A percentile compares a stretch with the other conserved stretches of the same genome.
Conservation (phyloP, 1,140 invertebrate species). For the Drosophila nigromelanica region DNA sequence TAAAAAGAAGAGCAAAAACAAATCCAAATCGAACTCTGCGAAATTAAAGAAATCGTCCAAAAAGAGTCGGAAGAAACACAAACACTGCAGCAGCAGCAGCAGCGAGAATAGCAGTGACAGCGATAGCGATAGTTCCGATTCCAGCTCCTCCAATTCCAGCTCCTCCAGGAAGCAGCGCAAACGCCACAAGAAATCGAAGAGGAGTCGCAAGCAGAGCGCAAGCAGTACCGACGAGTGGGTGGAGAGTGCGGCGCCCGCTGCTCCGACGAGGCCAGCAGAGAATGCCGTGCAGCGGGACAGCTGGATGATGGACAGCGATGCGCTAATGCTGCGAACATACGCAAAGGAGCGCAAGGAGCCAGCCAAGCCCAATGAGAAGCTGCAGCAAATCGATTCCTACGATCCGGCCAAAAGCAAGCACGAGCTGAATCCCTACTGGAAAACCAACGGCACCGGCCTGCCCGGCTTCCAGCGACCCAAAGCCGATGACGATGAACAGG, state of each 20-base stretch:
- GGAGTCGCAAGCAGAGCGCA: slow-evolving; percentile 48
- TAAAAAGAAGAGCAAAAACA: slow-evolving; percentile 70
- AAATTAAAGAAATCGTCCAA: slow-evolving; percentile 56
- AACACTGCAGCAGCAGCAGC: slow-evolving; percentile 26
- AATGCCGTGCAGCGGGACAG: slow-evolving; percentile 83
- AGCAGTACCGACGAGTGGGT: slow-evolving; percentile 67
- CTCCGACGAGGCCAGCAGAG: not conserved
- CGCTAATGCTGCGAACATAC: slow-evolving; percentile 84
- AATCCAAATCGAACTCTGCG: slow-evolving; percentile 50
- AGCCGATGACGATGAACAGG: slow-evolving; percentile 48
- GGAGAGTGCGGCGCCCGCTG: slow-evolving; percentile 43
- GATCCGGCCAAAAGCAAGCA: slow-evolving; percentile 89
- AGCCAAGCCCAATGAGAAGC: slow-evolving; percentile 82
- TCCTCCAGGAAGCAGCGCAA: slow-evolving; percentile 3
- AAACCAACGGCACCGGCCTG: slow-evolving; percentile 92
- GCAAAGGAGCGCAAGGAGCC: slow-evolving; percentile 83
- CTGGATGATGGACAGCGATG: slow-evolving; percentile 86
- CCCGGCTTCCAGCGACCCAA: slow-evolving; percentile 86
- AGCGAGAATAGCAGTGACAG: slow-evolving; percentile 17
- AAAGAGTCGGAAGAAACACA: slow-evolving; percentile 52
- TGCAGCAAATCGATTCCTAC: slow-evolving; percentile 86
- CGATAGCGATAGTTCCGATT: slow-evolving; percentile 30
- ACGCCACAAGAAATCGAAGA: slow-evolving; percentile 21
- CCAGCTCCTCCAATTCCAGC: slow-evolving; percentile 8
- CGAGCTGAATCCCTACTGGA: slow-evolving; percentile 97